Evolutionary conservation across 2,113 vertebrate genomes (phyloP), one percentile per base, ranked within the genome.

Genomic region (Pavo muticus): DNA sequence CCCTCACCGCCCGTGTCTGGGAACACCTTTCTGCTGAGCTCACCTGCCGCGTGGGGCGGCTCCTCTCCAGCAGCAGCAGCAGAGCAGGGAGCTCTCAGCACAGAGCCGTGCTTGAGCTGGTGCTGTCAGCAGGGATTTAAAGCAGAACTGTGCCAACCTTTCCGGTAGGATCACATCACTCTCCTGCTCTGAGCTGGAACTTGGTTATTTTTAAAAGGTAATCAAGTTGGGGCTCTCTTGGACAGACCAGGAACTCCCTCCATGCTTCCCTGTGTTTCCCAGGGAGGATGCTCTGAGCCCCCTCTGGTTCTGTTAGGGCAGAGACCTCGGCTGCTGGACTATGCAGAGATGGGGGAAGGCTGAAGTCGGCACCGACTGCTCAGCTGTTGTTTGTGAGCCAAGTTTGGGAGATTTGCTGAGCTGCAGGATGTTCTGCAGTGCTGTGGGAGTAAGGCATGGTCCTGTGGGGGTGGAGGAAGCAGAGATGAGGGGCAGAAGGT

Each of bases 1-100:
- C 25, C 44, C 39, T 2, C 2, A 3, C 9, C 13, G 7, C 21
- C 52, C 19, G 23, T 5, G n/a, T 10, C 0, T 0, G 0, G 5
- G 2, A 6, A 24, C n/a, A 2, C 4, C 0, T 8, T 35, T 6
- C 42, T 17, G 7, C 35, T 6, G 0, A 44, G 37, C 24, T 21
- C n/a, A 0, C 67, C 42, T 37, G 5, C 2, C 25, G 10, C 0
- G 6, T 5, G 63, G 12, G 16, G 35, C 16, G 14, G 14, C 57
- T 54, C 64, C 30, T 4, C 39, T 2, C 74, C 35, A 0, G 52
- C 24, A 14, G 1, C 4, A 2, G 2, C 4, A 2, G 2, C 1
- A 67, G 60, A 35, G 72, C 57, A 2, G 18, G 3, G 70, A 17
- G 67, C 84, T 45, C 45, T 2, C 7, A 2, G 0, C 52, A 30